These are phyloP conservation scores for Polypterus senegalus DNA, from an alignment of 2,113 vertebrate genomes.

Conservation along the genomic window DNA sequence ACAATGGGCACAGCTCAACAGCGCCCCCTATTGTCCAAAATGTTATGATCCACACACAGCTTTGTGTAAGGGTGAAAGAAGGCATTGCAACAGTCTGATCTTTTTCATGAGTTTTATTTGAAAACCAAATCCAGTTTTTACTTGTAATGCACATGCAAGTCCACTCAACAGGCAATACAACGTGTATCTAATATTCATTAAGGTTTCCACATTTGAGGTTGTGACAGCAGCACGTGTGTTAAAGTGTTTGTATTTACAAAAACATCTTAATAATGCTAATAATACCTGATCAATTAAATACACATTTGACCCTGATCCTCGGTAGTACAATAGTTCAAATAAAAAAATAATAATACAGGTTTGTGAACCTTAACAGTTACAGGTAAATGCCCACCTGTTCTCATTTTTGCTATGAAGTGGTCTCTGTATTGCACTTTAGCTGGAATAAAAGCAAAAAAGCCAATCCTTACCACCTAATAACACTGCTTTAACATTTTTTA, in stretches of 20 bases:
- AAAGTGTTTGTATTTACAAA: slow-evolving; percentile 50
- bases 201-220: slow-evolving; percentile 68
- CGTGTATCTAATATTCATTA: slow-evolving; percentile 77
- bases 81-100: no score
- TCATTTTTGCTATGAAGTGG: no score
- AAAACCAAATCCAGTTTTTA: slow-evolving; percentile 76
- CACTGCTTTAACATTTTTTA: no score
- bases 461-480: no score
- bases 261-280: slow-evolving; percentile 50
- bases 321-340: slow-evolving; percentile 8
- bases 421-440: no score
- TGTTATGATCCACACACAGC: no score
- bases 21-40: no score
- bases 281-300: slow-evolving; percentile 2
- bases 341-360: slow-evolving; percentile 1
- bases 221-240: slow-evolving; percentile 55
- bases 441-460: no score
- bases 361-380: background rate
- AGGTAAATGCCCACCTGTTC: no score
- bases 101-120: slow-evolving; percentile 12
- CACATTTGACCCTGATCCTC: slow-evolving; percentile 1
- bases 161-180: slow-evolving; percentile 90
- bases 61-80: no score
- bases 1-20: no score
- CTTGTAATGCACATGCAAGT: slow-evolving; percentile 92